These are phyloP conservation scores for honey bee (Apis mellifera) DNA, from an alignment of 1,140 invertebrate genomes.

Conservation along the genomic window Amel_HAv3.1 CM009945.2:2518001-2518500, in stretches of 20 bases:
- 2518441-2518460: neutral
- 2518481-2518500: neutral
- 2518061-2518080: slow-evolving; percentile 8
- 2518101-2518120: neutral
- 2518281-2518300: neutral
- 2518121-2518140: neutral
- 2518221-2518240: slow-evolving; percentile 6
- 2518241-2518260: neutral
- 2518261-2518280: neutral
- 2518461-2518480: neutral
- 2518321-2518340: neutral
- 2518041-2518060: slow-evolving; percentile 32
- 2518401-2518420: slow-evolving; percentile 22
- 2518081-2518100: neutral
- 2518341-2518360: slow-evolving; percentile 1
- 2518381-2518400: slow-evolving; percentile 10
- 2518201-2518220: neutral
- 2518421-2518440: neutral
- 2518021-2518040: slow-evolving; percentile 9
- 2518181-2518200: neutral
- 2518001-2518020: slow-evolving; percentile 42
- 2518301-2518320: neutral
- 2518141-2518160: neutral
- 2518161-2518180: neutral
- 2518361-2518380: neutral